Conservation (phyloP, 2,888 invertebrate genomes). For the Diaprepes abbreviatus region DNA sequence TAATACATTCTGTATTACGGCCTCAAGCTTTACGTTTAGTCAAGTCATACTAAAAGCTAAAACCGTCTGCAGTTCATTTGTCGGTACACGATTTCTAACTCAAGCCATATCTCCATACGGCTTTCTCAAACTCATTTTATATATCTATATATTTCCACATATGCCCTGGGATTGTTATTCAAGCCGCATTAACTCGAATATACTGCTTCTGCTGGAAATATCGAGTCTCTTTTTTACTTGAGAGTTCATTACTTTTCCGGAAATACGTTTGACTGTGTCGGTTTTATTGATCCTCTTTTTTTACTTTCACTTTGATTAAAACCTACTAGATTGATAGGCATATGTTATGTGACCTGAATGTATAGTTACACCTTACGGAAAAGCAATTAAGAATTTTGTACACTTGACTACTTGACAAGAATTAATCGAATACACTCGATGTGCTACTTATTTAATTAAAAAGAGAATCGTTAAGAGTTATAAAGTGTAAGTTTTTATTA, state of each 20-base stretch:
- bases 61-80: slow-evolving; percentile 38
- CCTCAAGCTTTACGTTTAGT: slow-evolving; percentile 11
- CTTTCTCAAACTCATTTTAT: slow-evolving; percentile 37
- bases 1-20: no score
- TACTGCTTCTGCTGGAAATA: slow-evolving; percentile 37
- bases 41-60: slow-evolving; percentile 12
- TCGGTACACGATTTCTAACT: slow-evolving; percentile 33
- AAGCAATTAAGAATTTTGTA: slow-evolving; percentile 8
- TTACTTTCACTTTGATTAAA: slow-evolving; percentile 44
- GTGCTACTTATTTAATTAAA: background rate
- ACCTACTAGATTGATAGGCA: slow-evolving; percentile 38
- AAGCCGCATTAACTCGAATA: slow-evolving; percentile 44
- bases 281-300: slow-evolving; percentile 40
- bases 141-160: slow-evolving; percentile 40
- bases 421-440: background rate
- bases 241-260: slow-evolving; percentile 46
- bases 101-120: slow-evolving; percentile 33
- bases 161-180: slow-evolving; percentile 43
- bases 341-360: slow-evolving; percentile 43
- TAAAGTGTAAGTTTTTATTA: no score
- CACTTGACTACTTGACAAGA: background rate
- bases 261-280: slow-evolving; percentile 45
- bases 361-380: slow-evolving; percentile 26
- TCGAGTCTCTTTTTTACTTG: slow-evolving; percentile 41
- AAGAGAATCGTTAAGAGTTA: no score